Evolutionary conservation across 1,140 invertebrate species (phyloP), one percentile per base, ranked within the genome.

Genomic region (Musca domestica): DNA sequence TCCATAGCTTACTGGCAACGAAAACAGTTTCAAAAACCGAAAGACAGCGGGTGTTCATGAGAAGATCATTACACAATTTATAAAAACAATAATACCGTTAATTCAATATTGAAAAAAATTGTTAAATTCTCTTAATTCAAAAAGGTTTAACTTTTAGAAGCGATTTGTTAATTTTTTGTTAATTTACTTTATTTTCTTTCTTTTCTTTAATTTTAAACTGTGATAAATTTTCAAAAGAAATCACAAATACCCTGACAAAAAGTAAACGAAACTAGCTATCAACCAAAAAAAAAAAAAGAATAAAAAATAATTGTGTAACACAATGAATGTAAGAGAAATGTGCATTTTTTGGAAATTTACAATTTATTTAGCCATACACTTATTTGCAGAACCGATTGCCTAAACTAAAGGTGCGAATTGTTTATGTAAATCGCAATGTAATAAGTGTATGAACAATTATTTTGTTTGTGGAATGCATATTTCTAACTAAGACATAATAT

Each of bases 171-270:
- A 27, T 56, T 56, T 12, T 56, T 27, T n/a, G n/a, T n/a, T n/a
- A n/a, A n/a, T n/a, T n/a, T n/a, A n/a, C 6, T 56, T 27, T 56
- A 12, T 27, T 56, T 56, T 9, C 12, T 27, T 58, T 58, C 19
- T 17, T 61, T 34, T 61, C 20, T 19, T 61, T 34, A 61, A 61
- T 61, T 61, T 17, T 61, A 61, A 61, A 61, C 56, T 61, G 56
- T 61, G 56, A 61, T 61, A 61, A n/a, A 61, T 61, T 61, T 61
- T 34, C 3, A 34, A 61, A 51, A 51, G 48, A 20, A 51, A 41
- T 41, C 34, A 41, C 34, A 41, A 41, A 5, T 41, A 41, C 34
- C 34, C 34, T 41, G 34, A 7, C 34, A 3, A 41, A 12, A 41
- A 22, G 5, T 5, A 61, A 34, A 61, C n/a, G 20, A 34, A 27